Evolutionary conservation across 2,113 vertebrate genomes (phyloP).

Genomic region (Plotosus lineatus): DNA sequence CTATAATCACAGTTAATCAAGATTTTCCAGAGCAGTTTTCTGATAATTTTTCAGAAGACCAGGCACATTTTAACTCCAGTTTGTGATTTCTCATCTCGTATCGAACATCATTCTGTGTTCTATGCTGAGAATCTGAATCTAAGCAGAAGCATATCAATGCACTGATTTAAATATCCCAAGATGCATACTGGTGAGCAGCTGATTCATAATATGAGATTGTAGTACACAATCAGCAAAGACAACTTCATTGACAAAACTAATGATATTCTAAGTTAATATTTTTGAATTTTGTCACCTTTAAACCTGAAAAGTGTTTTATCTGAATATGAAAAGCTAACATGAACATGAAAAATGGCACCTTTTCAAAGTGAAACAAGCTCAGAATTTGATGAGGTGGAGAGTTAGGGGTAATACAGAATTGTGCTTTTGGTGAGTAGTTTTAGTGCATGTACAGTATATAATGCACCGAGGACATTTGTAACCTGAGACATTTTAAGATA

Average conservation of each 20-base stretch:
- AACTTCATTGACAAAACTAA: conserved; percentile 16
- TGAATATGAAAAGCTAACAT: too few relatives aligned
- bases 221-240: not conserved
- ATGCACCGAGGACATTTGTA: not conserved
- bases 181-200: conserved; percentile 4
- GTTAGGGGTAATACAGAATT: not conserved
- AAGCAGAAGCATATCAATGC: conserved; percentile 8
- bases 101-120: not conserved
- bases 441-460: not conserved
- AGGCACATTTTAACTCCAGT: not conserved
- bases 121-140: conserved; percentile 9
- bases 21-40: not conserved
- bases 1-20: not conserved
- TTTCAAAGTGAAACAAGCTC: not conserved
- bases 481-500: not conserved
- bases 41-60: not conserved
- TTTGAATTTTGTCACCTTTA: not conserved
- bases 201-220: conserved; percentile 1
- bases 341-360: not conserved
- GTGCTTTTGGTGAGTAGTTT: not conserved
- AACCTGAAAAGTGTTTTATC: not conserved
- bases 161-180: conserved; percentile 28
- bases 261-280: not conserved
- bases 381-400: not conserved
- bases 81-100: not conserved